Conservation (phyloP, 2,888 invertebrate genomes). For the Bellardia bayeri region DNA sequence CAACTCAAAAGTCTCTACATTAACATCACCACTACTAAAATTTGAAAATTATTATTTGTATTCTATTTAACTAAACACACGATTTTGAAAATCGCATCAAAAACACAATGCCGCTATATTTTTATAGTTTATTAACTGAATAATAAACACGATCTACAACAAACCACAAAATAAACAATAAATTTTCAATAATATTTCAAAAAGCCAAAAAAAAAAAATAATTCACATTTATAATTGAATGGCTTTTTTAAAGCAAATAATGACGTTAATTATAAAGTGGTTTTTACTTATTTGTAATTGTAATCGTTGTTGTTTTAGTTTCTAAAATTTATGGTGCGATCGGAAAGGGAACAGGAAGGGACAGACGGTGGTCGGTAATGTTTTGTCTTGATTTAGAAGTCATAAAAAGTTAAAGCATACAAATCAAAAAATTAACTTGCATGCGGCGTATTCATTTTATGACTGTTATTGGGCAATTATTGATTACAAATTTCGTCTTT, state of each 20-base stretch:
- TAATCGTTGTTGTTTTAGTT: not conserved
- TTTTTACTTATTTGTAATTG: conserved; percentile 42
- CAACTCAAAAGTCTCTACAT: too few relatives aligned
- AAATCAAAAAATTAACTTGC: conserved; percentile 58
- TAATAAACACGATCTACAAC: conserved; percentile 16
- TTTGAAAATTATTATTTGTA: not conserved
- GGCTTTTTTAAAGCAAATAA: conserved; percentile 34
- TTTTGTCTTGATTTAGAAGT: conserved; percentile 25
- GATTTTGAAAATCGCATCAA: conserved; percentile 21
- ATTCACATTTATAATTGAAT: conserved; percentile 50
- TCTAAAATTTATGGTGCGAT: conserved; percentile 7
- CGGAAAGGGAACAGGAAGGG: not conserved
- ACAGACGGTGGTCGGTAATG: not conserved
- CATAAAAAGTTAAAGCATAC: conserved; percentile 32
- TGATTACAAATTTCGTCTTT: conserved; percentile 42
- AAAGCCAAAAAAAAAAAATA: conserved; percentile 6
- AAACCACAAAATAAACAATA: conserved; percentile 35
- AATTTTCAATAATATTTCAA: conserved; percentile 20
- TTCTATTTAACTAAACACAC: not conserved
- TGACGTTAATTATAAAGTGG: conserved; percentile 66
- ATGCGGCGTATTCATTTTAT: conserved; percentile 40
- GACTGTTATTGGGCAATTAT: conserved; percentile 57
- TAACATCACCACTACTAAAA: too few relatives aligned
- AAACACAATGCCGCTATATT: conserved; percentile 26
- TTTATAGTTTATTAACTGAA: conserved; percentile 33